Conservation (phyloP, 2,113 vertebrate genomes). For the Pagrus major region DNA sequence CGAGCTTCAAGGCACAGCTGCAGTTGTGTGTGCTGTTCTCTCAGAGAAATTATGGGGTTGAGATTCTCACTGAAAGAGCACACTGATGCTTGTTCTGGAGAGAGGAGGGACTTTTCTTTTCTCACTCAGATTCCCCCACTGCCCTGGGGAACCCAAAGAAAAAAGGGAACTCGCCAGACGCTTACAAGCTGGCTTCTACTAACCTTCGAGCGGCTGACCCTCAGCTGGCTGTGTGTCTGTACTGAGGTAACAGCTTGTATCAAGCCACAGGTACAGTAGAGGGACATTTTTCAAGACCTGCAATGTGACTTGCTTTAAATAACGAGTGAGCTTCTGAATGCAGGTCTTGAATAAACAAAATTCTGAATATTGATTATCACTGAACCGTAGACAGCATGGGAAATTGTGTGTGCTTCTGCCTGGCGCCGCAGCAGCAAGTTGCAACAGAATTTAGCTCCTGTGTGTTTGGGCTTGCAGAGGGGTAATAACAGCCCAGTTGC, state of each 20-base stretch:
- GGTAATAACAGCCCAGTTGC: too few relatives aligned
- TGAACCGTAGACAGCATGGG: too few relatives aligned
- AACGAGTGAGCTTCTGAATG: not conserved
- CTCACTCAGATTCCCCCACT: conserved; percentile 10
- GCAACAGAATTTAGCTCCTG: conserved; percentile 7
- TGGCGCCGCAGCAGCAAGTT: not conserved
- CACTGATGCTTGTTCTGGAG: conserved; percentile 2
- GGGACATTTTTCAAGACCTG: not conserved
- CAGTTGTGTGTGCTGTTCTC: not conserved
- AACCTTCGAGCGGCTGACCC: not conserved
- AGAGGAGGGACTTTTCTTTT: conserved; percentile 11
- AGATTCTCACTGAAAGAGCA: not conserved
- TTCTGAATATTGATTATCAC: too few relatives aligned
- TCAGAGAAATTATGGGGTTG: not conserved
- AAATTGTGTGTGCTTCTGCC: not conserved
- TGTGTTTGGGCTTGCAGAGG: conserved; percentile 29
- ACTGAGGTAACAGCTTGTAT: not conserved
- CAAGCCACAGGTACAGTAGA: not conserved
- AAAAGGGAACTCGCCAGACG: not conserved
- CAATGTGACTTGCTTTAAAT: not conserved
- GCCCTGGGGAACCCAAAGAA: not conserved
- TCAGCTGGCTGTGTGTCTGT: conserved; percentile 1
- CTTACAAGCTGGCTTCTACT: not conserved
- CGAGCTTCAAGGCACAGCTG: not conserved
- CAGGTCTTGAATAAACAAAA: not conserved